phyloP scores from a whole-genome alignment of 2,797 vertebrate genomes.

The Chelon labrosus region DNA sequence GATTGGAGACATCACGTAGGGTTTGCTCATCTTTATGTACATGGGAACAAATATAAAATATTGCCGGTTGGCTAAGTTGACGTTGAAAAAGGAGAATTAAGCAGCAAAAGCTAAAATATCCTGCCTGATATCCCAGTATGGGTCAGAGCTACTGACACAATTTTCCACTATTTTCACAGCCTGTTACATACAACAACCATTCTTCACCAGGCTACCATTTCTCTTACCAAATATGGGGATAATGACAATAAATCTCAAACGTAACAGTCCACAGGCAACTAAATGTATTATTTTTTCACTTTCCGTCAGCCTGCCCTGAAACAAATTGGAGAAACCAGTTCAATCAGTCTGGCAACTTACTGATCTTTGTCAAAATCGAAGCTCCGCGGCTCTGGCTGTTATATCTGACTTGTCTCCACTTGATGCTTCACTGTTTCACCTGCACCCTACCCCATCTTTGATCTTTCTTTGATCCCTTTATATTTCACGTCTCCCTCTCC shows the following conservation, averaged over 20 bases:
- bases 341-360: slow-evolving; percentile 18
- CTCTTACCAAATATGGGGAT: background rate
- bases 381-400: slow-evolving; percentile 5
- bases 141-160: no score
- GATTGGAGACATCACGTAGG: no score
- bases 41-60: no score
- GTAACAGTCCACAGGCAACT: background rate
- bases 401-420: slow-evolving; percentile 6
- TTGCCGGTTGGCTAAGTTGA: no score
- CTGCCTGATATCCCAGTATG: no score
- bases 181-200: no score
- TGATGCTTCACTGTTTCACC: slow-evolving; percentile 28
- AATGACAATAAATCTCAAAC: background rate
- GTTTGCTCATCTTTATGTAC: no score
- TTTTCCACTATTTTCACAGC: no score
- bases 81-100: no score
- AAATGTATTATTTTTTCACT: background rate
- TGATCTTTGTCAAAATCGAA: slow-evolving; percentile 16
- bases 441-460: slow-evolving; percentile 39
- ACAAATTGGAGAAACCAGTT: slow-evolving; percentile 29
- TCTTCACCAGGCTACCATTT: no score
- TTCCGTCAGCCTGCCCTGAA: slow-evolving; percentile 4
- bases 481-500: slow-evolving; percentile 29
- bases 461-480: slow-evolving; percentile 61
- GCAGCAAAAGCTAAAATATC: no score